phyloP scores from a whole-genome alignment of 2,113 vertebrate genomes.

The Salvelinus alpinus region DNA sequence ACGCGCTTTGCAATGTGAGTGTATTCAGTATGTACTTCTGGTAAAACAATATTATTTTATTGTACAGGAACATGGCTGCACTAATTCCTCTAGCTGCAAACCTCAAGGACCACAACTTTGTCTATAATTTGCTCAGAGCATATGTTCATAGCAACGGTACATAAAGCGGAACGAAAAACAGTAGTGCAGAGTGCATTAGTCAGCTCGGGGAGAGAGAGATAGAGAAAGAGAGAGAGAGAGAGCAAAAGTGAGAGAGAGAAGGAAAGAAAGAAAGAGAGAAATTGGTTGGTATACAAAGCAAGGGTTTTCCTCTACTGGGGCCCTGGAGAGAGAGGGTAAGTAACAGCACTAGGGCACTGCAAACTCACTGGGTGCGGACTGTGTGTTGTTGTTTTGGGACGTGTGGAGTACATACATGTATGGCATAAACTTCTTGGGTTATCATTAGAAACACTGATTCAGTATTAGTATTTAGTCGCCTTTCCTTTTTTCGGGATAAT shows the following conservation, averaged over 20 bases:
- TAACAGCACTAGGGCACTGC: slow-evolving; percentile 32
- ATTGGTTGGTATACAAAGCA: slow-evolving; percentile 67
- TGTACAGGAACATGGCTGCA: slow-evolving; percentile 72
- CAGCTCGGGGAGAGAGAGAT: slow-evolving; percentile 51
- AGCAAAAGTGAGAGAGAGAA: neutral
- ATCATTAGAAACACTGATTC: neutral
- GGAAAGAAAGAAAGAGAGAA: no score
- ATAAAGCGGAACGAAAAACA: slow-evolving; percentile 78
- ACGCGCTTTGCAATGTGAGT: slow-evolving; percentile 48
- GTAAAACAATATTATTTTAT: slow-evolving; percentile 77
- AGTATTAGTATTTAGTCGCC: neutral
- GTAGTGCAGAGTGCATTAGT: slow-evolving; percentile 71
- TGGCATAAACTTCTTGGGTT: neutral
- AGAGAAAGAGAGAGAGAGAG: neutral
- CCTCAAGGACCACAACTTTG: slow-evolving; percentile 76
- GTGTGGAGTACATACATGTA: neutral
- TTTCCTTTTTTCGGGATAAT: neutral
- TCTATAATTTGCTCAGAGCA: slow-evolving; percentile 75
- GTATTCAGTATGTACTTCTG: slow-evolving; percentile 64
- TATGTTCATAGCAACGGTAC: slow-evolving; percentile 78
- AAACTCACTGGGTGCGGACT: neutral
- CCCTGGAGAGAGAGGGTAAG: slow-evolving; percentile 52
- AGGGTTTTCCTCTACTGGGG: slow-evolving; percentile 68
- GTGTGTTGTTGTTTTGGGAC: neutral
- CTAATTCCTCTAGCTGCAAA: slow-evolving; percentile 76